These are phyloP conservation scores for Erethizon dorsatum DNA, from an alignment of 2,797 vertebrate genomes.

Conservation along the genomic window DNA sequence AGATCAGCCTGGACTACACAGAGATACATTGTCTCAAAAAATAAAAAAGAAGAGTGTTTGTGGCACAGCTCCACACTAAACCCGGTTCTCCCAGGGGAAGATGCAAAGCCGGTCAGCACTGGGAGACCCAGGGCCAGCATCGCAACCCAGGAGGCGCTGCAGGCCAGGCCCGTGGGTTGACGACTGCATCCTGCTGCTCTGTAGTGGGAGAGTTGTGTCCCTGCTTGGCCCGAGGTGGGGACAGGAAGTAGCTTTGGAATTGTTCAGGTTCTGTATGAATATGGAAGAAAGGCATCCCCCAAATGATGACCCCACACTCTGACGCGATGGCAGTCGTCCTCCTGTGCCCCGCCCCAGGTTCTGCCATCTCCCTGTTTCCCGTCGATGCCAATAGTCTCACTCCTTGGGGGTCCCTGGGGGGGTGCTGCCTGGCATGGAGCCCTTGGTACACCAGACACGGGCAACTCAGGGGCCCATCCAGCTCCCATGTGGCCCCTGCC, in stretches of 20 bases:
- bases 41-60: background rate
- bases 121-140: background rate
- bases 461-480: background rate
- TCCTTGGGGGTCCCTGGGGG: background rate
- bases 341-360: background rate
- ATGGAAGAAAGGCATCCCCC: background rate
- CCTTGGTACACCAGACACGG: accelerated
- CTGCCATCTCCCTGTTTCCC: background rate
- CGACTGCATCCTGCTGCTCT: background rate
- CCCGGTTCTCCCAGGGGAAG: background rate
- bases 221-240: background rate
- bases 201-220: background rate
- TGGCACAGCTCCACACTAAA: background rate
- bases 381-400: background rate
- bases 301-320: background rate
- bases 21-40: background rate
- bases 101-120: background rate
- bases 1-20: background rate
- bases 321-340: too few relatives aligned
- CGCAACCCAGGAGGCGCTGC: background rate
- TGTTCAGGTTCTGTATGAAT: background rate
- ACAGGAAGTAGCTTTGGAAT: background rate
- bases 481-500: accelerated
- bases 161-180: background rate
- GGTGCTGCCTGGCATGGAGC: background rate